Percentiles rank a stretch among this genome's conserved stretches.
phyloP scores from a whole-genome alignment of 2,888 invertebrate genomes.

The Mythimna pallens region DNA sequence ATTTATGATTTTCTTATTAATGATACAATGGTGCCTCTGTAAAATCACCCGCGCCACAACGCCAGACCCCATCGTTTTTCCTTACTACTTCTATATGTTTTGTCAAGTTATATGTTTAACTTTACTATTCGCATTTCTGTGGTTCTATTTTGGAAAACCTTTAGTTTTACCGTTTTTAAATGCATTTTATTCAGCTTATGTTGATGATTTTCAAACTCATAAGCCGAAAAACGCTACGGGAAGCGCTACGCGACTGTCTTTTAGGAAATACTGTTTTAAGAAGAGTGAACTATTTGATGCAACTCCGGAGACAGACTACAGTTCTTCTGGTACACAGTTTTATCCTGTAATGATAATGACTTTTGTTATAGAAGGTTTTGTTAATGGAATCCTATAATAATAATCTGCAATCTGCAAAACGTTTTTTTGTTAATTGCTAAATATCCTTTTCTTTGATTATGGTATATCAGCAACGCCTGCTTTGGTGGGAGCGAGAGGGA shows the following conservation, averaged over 20 bases:
- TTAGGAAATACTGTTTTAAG: constrained; percentile 44
- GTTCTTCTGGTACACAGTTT: constrained; percentile 3
- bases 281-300: constrained; percentile 31
- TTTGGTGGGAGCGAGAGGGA: no score
- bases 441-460: no score
- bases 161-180: constrained; percentile 22
- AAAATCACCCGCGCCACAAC: constrained; percentile 3
- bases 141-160: constrained; percentile 18
- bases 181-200: constrained; percentile 3
- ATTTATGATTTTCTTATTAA: not conserved
- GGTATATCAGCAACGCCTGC: no score
- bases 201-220: not conserved
- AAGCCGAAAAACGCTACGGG: not conserved
- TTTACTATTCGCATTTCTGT: not conserved
- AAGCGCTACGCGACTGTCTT: not conserved
- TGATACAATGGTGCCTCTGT: constrained; percentile 24
- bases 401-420: not conserved
- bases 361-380: constrained; percentile 23
- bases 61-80: constrained; percentile 7
- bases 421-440: constrained; percentile 1
- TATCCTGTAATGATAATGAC: constrained; percentile 21
- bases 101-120: not conserved
- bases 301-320: not conserved
- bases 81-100: constrained; percentile 46
- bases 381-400: constrained; percentile 19